Evolutionary conservation across 2,888 invertebrate genomes (phyloP), one percentile per base, ranked within the genome.

Genomic region (Octonoba sinensis): DNA sequence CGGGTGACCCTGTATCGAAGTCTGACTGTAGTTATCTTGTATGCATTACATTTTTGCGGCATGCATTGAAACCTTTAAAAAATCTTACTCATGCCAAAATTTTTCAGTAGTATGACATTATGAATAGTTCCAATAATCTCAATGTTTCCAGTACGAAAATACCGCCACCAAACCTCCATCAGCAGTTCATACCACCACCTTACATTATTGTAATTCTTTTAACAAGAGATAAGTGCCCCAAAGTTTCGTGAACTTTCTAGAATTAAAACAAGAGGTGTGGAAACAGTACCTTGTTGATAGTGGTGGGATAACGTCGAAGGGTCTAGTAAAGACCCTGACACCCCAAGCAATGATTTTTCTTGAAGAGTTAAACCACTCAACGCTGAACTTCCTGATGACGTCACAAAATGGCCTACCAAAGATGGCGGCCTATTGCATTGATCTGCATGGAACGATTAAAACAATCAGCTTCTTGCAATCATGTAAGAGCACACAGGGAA

Each of bases 361-460:
- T 82, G 82, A 56, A 82, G 46, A 56, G 67, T 71, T 56, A 75
- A 22, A 47, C 64, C 44, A 60, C 74, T 75, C 54, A 81, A 20
- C 57, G 69, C 73, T 20, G 75, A 57, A 59, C 70, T 70, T 47
- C 57, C 65, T 27, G 82, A 69, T 15, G 82, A 67, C 16, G 82
- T 44, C 18, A 70, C 82, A 57, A 59, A 82, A 66, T 70, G 82
- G 67, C 75, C 72, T 18, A 82, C 62, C 46, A 82, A 47, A n/a
- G 75, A 76, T 36, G 75, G 82, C 60, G 82, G 76, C 82, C 82
- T 76, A 76, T 73, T 82, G 71, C 82, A 74, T 47, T 73, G 82
- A 82, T 82, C 82, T 82, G 59, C 36, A 65, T 64, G 36, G 18
- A 71, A 70, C 20, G 76, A 70, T 62, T 62, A 77, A 70, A 77